These are phyloP conservation scores for Elaeidobius kamerunicus DNA, from an alignment of 2,888 invertebrate species.

Conservation along the genomic window DNA sequence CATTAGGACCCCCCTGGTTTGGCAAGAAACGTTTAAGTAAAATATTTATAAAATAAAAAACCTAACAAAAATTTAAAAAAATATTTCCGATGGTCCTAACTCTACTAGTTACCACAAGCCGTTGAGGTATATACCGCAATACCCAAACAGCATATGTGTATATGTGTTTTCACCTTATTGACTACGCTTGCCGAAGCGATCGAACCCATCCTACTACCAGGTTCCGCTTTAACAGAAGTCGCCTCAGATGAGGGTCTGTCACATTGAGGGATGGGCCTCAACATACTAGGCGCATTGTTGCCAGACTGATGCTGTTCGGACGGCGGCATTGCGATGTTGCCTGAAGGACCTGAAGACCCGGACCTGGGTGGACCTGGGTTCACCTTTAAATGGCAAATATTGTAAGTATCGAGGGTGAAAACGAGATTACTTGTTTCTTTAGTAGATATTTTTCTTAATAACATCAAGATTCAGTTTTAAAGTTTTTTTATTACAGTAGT, in stretches of 20 bases:
- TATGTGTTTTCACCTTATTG: conserved; percentile 44
- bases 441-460: no score
- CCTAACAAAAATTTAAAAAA: no score
- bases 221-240: conserved; percentile 56
- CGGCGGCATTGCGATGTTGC: conserved; percentile 6
- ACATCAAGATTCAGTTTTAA: no score
- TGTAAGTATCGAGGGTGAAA: no score
- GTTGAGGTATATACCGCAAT: no score
- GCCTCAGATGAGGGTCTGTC: conserved; percentile 53
- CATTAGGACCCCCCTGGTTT: no score
- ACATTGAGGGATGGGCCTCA: conserved; percentile 5
- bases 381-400: conserved; percentile 8
- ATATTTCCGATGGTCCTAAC: no score
- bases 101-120: no score
- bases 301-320: conserved; percentile 15
- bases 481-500: no score
- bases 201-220: conserved; percentile 52
- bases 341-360: conserved; percentile 1
- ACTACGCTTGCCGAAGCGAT: conserved; percentile 49
- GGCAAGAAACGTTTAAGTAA: no score
- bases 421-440: no score
- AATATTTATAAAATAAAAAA: no score
- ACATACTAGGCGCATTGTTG: neutral
- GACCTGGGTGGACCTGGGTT: conserved; percentile 15
- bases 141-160: neutral